phyloP scores from a whole-genome alignment of 2,113 vertebrate genomes.

The Motacilla tschutschensis region DNA sequence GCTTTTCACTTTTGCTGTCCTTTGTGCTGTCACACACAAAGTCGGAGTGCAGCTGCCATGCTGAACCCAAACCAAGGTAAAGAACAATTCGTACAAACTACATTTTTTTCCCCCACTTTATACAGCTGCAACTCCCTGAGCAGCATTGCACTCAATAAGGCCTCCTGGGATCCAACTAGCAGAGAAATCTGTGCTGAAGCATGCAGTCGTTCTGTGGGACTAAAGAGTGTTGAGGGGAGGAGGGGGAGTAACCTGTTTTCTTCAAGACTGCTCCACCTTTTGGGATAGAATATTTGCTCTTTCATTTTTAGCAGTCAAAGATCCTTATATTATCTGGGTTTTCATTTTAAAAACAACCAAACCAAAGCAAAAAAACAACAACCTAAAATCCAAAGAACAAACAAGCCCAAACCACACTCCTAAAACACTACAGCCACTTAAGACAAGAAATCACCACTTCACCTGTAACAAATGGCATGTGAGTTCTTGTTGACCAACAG shows the following conservation, averaged over 20 bases:
- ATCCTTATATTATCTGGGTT: not conserved
- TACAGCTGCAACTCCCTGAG: constrained; percentile 85
- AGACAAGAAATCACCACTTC: constrained; percentile 17
- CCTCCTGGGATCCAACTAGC: constrained; percentile 90
- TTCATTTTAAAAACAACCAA: not conserved
- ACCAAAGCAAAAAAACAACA: not conserved
- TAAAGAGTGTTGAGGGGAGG: not conserved
- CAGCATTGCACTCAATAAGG: constrained; percentile 76
- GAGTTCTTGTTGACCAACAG: constrained; percentile 2
- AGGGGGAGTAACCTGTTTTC: constrained; percentile 63
- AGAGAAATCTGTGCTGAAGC: constrained; percentile 83
- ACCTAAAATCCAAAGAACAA: not conserved
- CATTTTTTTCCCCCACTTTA: constrained; percentile 67
- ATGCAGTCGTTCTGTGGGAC: constrained; percentile 62
- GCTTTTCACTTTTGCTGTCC: constrained; percentile 84
- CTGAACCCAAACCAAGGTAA: constrained; percentile 78
- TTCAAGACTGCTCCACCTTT: constrained; percentile 77
- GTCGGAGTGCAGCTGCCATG: constrained; percentile 84
- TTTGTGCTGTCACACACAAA: constrained; percentile 83
- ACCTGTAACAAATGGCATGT: not conserved
- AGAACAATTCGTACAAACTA: constrained; percentile 83
- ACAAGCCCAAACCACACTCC: not conserved
- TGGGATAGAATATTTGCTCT: constrained; percentile 73
- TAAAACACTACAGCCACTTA: not conserved
- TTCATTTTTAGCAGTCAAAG: constrained; percentile 37